phyloP scores from a whole-genome alignment of 2,888 invertebrate genomes.

The Phytoseiulus persimilis region DNA sequence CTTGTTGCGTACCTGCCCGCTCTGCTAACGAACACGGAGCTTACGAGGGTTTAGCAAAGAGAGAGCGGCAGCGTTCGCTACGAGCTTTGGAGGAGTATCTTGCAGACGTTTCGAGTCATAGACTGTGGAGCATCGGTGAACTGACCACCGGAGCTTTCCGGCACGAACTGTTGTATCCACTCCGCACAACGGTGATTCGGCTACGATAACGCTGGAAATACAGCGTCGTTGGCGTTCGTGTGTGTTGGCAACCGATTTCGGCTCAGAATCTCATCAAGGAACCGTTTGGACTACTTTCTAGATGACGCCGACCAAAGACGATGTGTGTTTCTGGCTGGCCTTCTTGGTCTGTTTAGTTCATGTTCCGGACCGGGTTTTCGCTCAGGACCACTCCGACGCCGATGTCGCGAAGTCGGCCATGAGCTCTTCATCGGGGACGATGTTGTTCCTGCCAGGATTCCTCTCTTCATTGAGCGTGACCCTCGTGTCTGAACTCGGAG shows the following conservation, averaged over 20 bases:
- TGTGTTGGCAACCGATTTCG: no score
- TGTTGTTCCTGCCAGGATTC: constrained; percentile 81
- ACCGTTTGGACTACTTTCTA: background rate
- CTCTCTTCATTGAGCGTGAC: constrained; percentile 91
- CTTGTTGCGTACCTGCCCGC: background rate
- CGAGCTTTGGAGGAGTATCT: background rate
- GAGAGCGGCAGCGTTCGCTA: background rate
- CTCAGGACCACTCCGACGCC: background rate
- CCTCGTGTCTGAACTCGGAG: constrained; percentile 91
- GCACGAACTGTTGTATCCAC: background rate
- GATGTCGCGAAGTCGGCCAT: background rate
- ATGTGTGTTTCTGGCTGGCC: background rate
- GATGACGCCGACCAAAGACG: background rate
- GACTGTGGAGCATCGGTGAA: background rate
- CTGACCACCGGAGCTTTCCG: background rate
- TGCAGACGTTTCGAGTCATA: background rate
- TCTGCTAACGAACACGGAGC: background rate
- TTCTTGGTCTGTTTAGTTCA: constrained; percentile 7
- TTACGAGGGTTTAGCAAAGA: background rate
- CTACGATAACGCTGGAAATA: no score
- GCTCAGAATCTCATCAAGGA: no score
- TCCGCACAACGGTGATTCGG: background rate
- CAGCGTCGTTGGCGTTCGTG: no score
- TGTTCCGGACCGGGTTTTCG: background rate
- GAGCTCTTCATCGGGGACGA: constrained; percentile 6